Conservation (phyloP, 1,140 invertebrate species). For the Lepidurus apus region DNA sequence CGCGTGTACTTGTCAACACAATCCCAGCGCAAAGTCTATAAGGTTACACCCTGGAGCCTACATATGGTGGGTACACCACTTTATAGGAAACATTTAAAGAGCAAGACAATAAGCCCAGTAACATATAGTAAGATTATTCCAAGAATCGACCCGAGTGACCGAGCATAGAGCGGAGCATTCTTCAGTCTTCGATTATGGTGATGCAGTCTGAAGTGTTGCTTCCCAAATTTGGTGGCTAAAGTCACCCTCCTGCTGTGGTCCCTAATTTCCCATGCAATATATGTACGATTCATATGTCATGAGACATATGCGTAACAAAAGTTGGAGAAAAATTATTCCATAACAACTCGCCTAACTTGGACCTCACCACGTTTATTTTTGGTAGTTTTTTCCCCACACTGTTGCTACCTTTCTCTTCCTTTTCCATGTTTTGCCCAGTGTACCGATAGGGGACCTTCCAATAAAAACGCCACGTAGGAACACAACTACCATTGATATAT, state of each 20-base stretch:
- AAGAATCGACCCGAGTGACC: not conserved
- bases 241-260: not conserved
- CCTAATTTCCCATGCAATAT: slow-evolving; percentile 15
- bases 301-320: slow-evolving; percentile 19
- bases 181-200: slow-evolving; percentile 1
- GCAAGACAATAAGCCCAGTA: not conserved
- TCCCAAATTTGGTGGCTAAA: slow-evolving; percentile 3
- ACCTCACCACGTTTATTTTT: not conserved
- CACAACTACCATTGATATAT: slow-evolving; percentile 17
- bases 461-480: slow-evolving; percentile 14
- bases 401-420: not conserved
- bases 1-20: too few relatives aligned
- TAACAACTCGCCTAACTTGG: slow-evolving; percentile 9
- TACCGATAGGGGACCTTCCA: not conserved
- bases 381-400: not conserved
- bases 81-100: not conserved
- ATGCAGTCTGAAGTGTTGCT: slow-evolving; percentile 21
- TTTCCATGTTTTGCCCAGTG: not conserved
- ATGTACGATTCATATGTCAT: slow-evolving; percentile 16
- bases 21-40: too few relatives aligned
- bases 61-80: not conserved
- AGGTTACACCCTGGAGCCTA: too few relatives aligned
- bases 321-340: not conserved
- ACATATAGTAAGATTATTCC: not conserved
- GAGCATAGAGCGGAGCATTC: not conserved